Conservation (phyloP, 2,888 invertebrate genomes). For the Automeris io region DNA sequence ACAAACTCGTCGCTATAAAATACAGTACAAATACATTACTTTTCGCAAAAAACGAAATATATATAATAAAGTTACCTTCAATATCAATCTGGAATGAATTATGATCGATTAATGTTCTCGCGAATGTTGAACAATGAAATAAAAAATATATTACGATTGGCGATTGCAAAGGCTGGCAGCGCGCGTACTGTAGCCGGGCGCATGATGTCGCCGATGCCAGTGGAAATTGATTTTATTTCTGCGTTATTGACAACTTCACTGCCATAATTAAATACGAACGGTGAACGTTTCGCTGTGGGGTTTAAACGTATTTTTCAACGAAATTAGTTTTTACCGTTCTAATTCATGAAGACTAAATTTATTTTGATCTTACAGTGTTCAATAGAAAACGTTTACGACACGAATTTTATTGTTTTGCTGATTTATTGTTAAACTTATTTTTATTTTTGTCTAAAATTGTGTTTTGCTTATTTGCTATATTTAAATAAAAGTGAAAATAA, state of each 20-base stretch:
- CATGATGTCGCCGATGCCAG: conserved; percentile 27
- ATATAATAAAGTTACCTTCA: conserved; percentile 10
- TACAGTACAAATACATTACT: neutral
- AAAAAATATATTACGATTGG: conserved; percentile 26
- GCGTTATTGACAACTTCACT: conserved; percentile 28
- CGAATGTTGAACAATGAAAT: conserved; percentile 28
- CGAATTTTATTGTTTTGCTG: too few species aligned
- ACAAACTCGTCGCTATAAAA: too few species aligned
- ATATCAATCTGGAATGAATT: conserved; percentile 23
- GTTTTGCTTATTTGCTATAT: too few species aligned
- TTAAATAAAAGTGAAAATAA: too few species aligned
- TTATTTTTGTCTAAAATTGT: too few species aligned
- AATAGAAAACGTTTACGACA: neutral
- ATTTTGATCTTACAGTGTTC: neutral
- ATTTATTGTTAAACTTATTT: too few species aligned
- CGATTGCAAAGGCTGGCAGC: conserved; percentile 22
- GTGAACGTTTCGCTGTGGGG: conserved; percentile 5
- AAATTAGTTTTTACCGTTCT: conserved; percentile 1
- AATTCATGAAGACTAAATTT: neutral
- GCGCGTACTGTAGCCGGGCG: conserved; percentile 16
- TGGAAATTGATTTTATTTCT: conserved; percentile 33
- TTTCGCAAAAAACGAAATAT: neutral
- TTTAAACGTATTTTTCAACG: conserved; percentile 1
- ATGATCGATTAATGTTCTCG: conserved; percentile 27
- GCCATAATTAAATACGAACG: conserved; percentile 25